Evolutionary conservation across 2,113 vertebrate genomes (phyloP).

Genomic region (Anoura caudifer): DNA sequence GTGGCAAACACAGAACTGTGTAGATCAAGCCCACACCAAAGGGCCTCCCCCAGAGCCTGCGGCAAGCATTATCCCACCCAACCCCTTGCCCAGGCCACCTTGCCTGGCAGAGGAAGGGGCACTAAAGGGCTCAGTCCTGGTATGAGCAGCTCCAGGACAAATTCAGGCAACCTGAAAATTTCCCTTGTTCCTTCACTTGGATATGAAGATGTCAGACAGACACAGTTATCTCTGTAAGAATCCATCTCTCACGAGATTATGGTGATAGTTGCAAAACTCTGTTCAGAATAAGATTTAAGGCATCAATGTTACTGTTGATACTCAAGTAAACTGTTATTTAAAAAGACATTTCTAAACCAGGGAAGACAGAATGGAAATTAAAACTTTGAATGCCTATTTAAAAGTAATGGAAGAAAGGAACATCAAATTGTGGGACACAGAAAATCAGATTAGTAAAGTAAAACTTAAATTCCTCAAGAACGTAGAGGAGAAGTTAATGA

Average conservation of each 20-base stretch:
- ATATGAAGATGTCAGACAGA: neutral
- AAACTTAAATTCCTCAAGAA: constrained; percentile 20
- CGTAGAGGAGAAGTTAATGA: neutral
- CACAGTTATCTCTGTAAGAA: neutral
- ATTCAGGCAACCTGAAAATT: neutral
- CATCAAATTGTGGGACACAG: neutral
- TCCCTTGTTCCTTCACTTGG: neutral
- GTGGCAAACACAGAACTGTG: neutral
- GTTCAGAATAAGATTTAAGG: neutral
- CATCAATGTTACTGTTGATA: neutral
- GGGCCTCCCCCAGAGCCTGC: neutral
- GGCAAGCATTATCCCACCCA: neutral
- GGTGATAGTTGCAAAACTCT: neutral
- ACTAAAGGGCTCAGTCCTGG: neutral
- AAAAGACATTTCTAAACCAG: neutral
- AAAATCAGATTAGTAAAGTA: neutral
- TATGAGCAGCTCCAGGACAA: neutral
- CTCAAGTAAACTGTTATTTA: neutral
- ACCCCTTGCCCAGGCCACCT: neutral
- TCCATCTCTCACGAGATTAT: neutral
- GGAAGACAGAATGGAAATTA: neutral
- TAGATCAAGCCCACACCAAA: neutral
- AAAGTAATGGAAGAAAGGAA: neutral
- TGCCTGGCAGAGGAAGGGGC: neutral
- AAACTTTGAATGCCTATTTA: constrained; percentile 20